Evolutionary conservation across 2,888 invertebrate species (phyloP), one percentile per base, ranked within the genome.

Genomic region (Stenolophus ochropezus): DNA sequence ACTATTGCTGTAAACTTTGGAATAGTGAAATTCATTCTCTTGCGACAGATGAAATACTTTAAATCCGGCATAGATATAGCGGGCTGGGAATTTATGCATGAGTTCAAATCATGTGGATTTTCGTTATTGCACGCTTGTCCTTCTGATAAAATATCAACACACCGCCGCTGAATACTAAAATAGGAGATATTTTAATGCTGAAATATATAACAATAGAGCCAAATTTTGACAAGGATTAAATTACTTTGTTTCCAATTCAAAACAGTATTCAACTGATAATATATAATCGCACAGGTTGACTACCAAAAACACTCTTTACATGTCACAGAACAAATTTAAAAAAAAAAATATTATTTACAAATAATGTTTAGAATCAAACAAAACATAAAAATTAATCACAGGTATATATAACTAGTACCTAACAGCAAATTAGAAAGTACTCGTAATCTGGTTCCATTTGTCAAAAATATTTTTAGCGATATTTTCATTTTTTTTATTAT

Each of bases 81-180:
- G 21, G 61, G 25, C n/a, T 61, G n/a, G 21, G 25, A 61, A 61
- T 61, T 61, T 61, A 61, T 61, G 61, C 61, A 61, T 61, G 61
- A 61, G 14, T n/a, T 61, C 25, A 14, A 61, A 61, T 61, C 61
- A 23, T 25, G 61, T 61, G 61, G 61, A 61, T 61, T 61, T 61
- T 61, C 25, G 25, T 61, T 61, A 61, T 23, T 61, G 61, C 61
- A 61, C 25, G 23, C 25, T 23, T 20, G n/a, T 21, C 61, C 1
- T 23, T 61, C n/a, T 61, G 25, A 61, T 61, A 61, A 25, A 61
- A 61, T 25, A 23, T n/a, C 4, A 21, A 61, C 21, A 61, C 14
- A 61, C 61, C 23, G 1, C 4, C 61, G 14, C 23, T 25, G 61
- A 23, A 61, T 61, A 42, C 33, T 42, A 42, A 42, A 42, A 42